phyloP scores from a whole-genome alignment of 2,888 invertebrate species.

The Thera britannica region DNA sequence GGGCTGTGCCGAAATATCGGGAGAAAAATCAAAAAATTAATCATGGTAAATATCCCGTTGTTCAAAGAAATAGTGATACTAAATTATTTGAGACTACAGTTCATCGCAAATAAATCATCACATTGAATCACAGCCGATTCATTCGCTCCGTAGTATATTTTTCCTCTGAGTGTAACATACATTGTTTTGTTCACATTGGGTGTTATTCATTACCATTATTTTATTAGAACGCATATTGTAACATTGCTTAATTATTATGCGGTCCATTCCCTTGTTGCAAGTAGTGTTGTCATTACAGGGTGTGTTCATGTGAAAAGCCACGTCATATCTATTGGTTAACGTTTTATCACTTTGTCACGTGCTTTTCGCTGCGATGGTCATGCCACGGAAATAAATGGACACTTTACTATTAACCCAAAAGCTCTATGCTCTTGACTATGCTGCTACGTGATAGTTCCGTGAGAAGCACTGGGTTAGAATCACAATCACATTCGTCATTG shows the following conservation, averaged over 20 bases:
- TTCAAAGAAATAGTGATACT: too few relatives aligned
- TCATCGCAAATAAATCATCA: not conserved
- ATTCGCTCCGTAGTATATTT: conserved; percentile 27
- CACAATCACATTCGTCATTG: too few relatives aligned
- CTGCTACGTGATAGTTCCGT: too few relatives aligned
- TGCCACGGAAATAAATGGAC: conserved; percentile 46
- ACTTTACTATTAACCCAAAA: not conserved
- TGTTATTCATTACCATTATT: conserved; percentile 40
- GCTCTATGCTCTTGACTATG: not conserved
- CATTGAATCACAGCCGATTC: not conserved
- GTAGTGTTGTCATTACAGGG: conserved; percentile 31
- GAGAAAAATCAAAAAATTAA: too few relatives aligned
- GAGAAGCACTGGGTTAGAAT: too few relatives aligned
- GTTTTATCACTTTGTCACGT: conserved; percentile 45
- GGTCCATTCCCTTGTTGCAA: conserved; percentile 29
- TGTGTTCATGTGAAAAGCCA: conserved; percentile 36
- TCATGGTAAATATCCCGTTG: too few relatives aligned
- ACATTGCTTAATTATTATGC: conserved; percentile 34
- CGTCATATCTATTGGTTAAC: conserved; percentile 39
- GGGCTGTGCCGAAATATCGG: too few relatives aligned
- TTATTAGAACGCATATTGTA: conserved; percentile 35
- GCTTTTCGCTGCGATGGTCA: conserved; percentile 48
- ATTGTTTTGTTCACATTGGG: conserved; percentile 39
- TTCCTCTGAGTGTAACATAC: conserved; percentile 32
- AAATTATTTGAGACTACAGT: too few relatives aligned